A percentile compares a stretch with the other conserved stretches of the same genome.
Conservation (phyloP, 1,140 invertebrate genomes). For the Nephotettix cincticeps region DNA sequence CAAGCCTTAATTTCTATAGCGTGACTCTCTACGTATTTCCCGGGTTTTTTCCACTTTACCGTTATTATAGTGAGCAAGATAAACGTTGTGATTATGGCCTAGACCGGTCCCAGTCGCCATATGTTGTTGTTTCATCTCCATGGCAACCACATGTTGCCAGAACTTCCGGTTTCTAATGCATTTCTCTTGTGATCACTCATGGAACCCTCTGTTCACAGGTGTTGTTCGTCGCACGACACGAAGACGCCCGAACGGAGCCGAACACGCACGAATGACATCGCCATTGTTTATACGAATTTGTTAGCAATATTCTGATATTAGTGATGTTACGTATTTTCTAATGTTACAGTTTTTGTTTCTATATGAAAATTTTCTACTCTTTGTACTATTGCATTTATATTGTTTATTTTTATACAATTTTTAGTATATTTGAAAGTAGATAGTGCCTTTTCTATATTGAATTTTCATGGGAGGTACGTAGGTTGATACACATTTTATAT, state of each 20-base stretch:
- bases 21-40: no score
- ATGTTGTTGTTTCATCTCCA: constrained; percentile 8
- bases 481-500: no score
- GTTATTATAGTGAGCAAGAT: no score
- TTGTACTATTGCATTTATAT: neutral
- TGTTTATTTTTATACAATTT: constrained; percentile 7
- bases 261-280: neutral
- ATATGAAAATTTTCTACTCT: neutral
- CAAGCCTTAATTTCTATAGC: no score
- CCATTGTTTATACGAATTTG: neutral
- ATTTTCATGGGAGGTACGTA: no score
- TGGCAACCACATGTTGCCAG: constrained; percentile 14
- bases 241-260: neutral
- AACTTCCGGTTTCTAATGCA: constrained; percentile 19
- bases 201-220: constrained; percentile 7
- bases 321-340: neutral
- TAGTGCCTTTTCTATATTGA: no score
- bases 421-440: neutral
- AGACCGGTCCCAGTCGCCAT: neutral
- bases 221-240: neutral
- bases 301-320: constrained; percentile 16
- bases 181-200: constrained; percentile 19
- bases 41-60: no score
- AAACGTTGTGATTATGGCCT: no score
- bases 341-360: constrained; percentile 20